phyloP scores from a whole-genome alignment of 2,797 vertebrate genomes.

The Siniperca scherzeri region DNA sequence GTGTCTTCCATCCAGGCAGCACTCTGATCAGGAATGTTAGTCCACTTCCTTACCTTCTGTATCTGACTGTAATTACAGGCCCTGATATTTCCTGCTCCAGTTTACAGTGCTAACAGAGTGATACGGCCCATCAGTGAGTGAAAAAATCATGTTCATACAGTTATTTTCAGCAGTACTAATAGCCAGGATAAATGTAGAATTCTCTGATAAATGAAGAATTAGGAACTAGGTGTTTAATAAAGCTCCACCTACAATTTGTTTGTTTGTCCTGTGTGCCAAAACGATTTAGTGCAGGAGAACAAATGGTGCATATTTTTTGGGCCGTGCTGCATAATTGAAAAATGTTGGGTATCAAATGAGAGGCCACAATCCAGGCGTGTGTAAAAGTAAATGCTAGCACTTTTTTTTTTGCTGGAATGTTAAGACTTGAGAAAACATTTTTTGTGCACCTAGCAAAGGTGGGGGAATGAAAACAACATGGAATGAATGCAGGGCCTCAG shows the following conservation, averaged over 20 bases:
- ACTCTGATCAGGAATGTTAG: conserved; percentile 75
- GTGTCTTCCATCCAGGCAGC: conserved; percentile 54
- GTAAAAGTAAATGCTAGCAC: conserved; percentile 70
- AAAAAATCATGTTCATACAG: conserved; percentile 35
- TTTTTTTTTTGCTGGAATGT: conserved; percentile 73
- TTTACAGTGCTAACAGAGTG: conserved; percentile 67
- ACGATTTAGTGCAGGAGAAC: conserved; percentile 32
- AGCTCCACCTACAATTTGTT: conserved; percentile 58
- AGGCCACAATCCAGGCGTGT: conserved; percentile 79
- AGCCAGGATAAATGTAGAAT: conserved; percentile 66
- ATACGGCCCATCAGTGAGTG: conserved; percentile 44
- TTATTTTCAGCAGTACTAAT: conserved; percentile 60
- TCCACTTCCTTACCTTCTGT: conserved; percentile 76
- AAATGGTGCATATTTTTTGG: conserved; percentile 49
- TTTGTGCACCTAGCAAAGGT: conserved; percentile 78
- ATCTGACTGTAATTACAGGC: conserved; percentile 80
- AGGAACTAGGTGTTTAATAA: conserved; percentile 59
- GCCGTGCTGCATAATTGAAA: conserved; percentile 62
- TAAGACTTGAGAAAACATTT: conserved; percentile 84
- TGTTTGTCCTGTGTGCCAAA: conserved; percentile 48
- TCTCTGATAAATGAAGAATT: conserved; percentile 57
- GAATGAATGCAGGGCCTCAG: conserved; percentile 87
- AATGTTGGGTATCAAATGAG: conserved; percentile 74
- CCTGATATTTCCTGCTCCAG: conserved; percentile 74
- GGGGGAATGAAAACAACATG: conserved; percentile 86